Conservation (phyloP, 2,888 invertebrate species). For the Tachina fera region DNA sequence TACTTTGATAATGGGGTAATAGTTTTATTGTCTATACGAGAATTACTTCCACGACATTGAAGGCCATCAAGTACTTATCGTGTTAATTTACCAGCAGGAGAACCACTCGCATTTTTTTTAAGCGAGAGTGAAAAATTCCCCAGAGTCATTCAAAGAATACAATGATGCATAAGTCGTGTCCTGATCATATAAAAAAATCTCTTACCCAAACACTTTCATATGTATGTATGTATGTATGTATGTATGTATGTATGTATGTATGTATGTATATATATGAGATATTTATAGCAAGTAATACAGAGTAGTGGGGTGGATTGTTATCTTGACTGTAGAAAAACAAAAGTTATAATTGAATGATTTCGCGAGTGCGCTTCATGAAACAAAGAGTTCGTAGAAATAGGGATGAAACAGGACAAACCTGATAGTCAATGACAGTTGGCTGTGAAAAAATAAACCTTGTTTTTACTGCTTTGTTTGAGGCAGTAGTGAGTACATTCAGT, state of each 20-base stretch:
- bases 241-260: slow-evolving; percentile 60
- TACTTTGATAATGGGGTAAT: slow-evolving; percentile 65
- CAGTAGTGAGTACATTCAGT: slow-evolving; percentile 30
- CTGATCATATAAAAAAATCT: slow-evolving; percentile 32
- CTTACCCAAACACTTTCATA: too few relatives aligned
- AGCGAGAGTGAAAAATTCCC: slow-evolving; percentile 67
- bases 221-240: slow-evolving; percentile 61
- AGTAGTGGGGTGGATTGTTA: slow-evolving; percentile 26
- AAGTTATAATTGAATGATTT: slow-evolving; percentile 57
- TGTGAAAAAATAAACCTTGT: slow-evolving; percentile 59
- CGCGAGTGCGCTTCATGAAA: slow-evolving; percentile 60
- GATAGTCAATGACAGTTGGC: slow-evolving; percentile 69
- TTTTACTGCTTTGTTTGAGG: slow-evolving; percentile 6
- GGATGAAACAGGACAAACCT: slow-evolving; percentile 34
- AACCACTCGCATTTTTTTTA: slow-evolving; percentile 26
- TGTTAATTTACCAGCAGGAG: slow-evolving; percentile 79
- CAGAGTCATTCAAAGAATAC: slow-evolving; percentile 40
- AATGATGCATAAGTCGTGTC: slow-evolving; percentile 19
- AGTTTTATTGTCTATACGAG: slow-evolving; percentile 70
- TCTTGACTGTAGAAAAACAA: slow-evolving; percentile 39
- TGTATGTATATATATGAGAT: slow-evolving; percentile 62
- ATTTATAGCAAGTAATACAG: slow-evolving; percentile 24
- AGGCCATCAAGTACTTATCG: slow-evolving; percentile 81
- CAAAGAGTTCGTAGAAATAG: background rate
- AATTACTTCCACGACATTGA: slow-evolving; percentile 82